These are phyloP conservation scores for Paramormyrops hopkinsi DNA, from an alignment of 2,797 vertebrate genomes.

Conservation along the genomic window DNA sequence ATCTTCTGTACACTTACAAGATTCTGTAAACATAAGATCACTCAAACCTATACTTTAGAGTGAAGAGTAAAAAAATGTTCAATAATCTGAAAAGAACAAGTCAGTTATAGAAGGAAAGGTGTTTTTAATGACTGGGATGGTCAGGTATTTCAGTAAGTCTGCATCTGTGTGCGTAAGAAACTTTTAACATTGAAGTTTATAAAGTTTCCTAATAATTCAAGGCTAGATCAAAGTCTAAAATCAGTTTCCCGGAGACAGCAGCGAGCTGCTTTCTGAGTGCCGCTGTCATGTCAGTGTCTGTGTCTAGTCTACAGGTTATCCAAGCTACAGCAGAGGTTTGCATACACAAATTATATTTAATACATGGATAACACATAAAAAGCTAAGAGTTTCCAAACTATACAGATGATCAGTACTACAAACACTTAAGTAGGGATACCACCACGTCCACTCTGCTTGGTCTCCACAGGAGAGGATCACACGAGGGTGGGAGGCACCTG, in stretches of 20 bases:
- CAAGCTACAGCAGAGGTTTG: slow-evolving; percentile 23
- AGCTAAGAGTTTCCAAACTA: slow-evolving; percentile 55
- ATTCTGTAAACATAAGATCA: slow-evolving; percentile 32
- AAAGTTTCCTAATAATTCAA: neutral
- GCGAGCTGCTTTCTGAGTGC: neutral
- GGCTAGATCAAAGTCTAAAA: neutral
- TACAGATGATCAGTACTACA: slow-evolving; percentile 26
- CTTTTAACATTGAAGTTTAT: neutral
- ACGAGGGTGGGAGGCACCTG: slow-evolving; percentile 34
- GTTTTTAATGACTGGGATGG: neutral
- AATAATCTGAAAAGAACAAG: slow-evolving; percentile 36
- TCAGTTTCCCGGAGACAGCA: neutral
- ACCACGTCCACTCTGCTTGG: slow-evolving; percentile 18
- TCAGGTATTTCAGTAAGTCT: neutral
- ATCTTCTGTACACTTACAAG: slow-evolving; percentile 60
- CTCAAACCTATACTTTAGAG: slow-evolving; percentile 47
- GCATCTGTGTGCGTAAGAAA: neutral
- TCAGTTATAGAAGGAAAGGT: neutral
- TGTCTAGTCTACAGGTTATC: neutral
- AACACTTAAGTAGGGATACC: slow-evolving; percentile 25
- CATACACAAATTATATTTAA: neutral
- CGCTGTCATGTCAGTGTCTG: neutral
- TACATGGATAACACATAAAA: slow-evolving; percentile 34
- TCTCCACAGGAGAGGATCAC: slow-evolving; percentile 26
- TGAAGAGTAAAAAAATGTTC: slow-evolving; percentile 32